A percentile compares a stretch with the other conserved stretches of the same genome.
Evolutionary conservation across 2,797 vertebrate genomes (phyloP).

Genomic region (Sandelia bainsii): DNA sequence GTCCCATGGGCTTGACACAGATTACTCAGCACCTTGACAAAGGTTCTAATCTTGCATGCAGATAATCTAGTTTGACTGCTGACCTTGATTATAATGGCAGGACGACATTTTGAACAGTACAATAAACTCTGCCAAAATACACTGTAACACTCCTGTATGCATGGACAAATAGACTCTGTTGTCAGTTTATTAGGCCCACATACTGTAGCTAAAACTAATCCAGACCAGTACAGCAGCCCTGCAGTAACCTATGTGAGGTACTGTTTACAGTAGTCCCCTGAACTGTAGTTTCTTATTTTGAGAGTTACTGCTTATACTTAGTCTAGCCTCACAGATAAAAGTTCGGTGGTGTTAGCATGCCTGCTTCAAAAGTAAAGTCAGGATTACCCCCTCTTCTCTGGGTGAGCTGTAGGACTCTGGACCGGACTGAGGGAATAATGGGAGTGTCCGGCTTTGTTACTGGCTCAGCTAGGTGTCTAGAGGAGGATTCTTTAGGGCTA

Average conservation of each 20-base stretch:
- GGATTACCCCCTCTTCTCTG: slow-evolving; percentile 76
- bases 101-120: neutral
- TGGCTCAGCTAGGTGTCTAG: slow-evolving; percentile 53
- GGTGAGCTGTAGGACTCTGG: slow-evolving; percentile 76
- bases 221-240: neutral
- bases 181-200: neutral
- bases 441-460: slow-evolving; percentile 80
- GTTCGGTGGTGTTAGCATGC: neutral
- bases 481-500: slow-evolving; percentile 57
- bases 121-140: neutral
- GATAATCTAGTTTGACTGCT: slow-evolving; percentile 17
- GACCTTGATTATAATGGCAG: neutral
- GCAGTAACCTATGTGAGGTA: no score
- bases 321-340: no score
- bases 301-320: no score
- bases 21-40: slow-evolving; percentile 4
- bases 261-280: no score
- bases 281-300: no score
- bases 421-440: slow-evolving; percentile 72
- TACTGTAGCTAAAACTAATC: neutral
- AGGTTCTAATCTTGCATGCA: neutral
- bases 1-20: neutral
- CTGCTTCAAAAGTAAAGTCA: neutral
- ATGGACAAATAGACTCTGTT: neutral
- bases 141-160: neutral